Conservation (phyloP, 2,797 vertebrate genomes). For the Gorsachius magnificus region DNA sequence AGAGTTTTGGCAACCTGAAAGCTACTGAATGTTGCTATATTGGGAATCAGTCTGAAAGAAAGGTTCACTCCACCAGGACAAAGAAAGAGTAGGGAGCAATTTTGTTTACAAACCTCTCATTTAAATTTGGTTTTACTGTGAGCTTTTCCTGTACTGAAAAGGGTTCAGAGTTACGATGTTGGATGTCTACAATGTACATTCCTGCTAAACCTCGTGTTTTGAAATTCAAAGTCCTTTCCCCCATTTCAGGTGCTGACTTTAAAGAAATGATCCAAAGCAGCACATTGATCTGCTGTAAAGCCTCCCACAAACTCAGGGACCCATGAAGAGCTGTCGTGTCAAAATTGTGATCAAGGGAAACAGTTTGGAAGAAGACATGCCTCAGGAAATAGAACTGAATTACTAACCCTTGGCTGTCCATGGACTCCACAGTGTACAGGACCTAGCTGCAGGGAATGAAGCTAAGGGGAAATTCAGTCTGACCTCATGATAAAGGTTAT, state of each 20-base stretch:
- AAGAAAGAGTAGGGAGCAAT: background rate
- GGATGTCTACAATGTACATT: background rate
- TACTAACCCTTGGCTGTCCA: background rate
- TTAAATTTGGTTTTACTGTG: background rate
- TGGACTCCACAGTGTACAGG: background rate
- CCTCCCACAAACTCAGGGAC: background rate
- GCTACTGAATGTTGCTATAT: background rate
- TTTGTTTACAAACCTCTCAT: background rate
- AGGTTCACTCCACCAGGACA: background rate
- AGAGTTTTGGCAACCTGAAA: background rate
- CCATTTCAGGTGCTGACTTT: background rate
- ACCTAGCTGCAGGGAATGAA: fast-evolving
- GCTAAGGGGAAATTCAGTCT: background rate
- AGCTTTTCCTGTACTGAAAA: background rate
- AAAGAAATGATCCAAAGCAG: background rate
- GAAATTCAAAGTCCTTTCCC: background rate
- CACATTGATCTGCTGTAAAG: fast-evolving
- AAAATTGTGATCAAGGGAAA: background rate
- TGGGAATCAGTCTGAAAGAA: background rate
- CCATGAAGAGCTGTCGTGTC: background rate
- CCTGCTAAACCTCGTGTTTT: background rate
- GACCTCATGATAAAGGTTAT: background rate
- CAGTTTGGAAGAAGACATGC: background rate
- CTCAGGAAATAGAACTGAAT: background rate
- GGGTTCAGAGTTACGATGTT: background rate